Base-by-base conservation (phyloP, 2,888 invertebrate species). In the Cheilosia soror region DNA sequence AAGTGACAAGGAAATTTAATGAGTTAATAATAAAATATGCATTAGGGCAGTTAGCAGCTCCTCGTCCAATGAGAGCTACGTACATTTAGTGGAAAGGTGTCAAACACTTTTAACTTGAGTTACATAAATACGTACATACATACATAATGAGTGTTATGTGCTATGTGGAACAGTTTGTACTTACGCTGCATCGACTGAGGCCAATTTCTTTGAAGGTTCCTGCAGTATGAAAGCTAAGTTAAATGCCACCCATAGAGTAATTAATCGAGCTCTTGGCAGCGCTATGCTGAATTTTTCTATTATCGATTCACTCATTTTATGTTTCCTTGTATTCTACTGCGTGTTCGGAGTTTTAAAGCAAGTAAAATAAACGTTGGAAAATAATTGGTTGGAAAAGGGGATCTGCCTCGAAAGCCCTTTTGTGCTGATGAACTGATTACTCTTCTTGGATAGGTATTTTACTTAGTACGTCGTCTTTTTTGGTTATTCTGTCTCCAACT, bases 101-200 rank as follows among this genome's bases (percentile, higher is more conserved):
- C 31, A 25, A 68, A 33, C 11, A 66, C 42, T 75, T 75, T 29
- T 31, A 6, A 47, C 5, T 33, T 11, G 9, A 33, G 31, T 62
- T 47, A 47, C 27, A 47, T 37, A 33, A 33, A 53, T 31, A 69
- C 20, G 47, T 15, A 47, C 11, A 29, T 15, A 33, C 53, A 44
- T 49, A 57, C 25, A 27, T 31, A 13, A 58, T 42, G 49, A 44
- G 13, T 37, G 25, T 15, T 42, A 33, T 53, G 25, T 53, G 11
- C 0, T 5, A 44, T 65, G 58, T 81, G 53, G 53, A 40, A 57
- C 57, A 9, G 57, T 58, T 60, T 29, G 31, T 81, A 92, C 92
- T 92, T 91, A 92, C 92, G 92, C 92, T 89, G 92, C 92, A 89
- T 92, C 91, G 76, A 92, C 92, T 89, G 91, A 90, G 89, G 89